Base-by-base conservation (phyloP, 2,888 invertebrate species). In the Drosophila heteroneura region DNA sequence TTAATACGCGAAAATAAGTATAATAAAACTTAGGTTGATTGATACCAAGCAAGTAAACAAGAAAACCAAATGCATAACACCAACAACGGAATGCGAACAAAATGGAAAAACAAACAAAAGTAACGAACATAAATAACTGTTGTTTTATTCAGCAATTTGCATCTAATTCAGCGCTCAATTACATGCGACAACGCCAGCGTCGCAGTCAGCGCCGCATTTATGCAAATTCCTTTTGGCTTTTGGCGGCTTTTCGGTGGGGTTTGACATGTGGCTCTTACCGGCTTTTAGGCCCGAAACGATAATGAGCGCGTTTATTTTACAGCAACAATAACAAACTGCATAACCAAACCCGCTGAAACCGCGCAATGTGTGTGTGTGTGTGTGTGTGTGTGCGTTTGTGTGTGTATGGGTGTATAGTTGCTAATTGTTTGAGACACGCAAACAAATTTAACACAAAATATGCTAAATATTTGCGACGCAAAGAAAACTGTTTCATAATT, bases 381-480 rank as follows among this genome's bases (percentile, higher is more conserved):
- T 73, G 70, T 62, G 54, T 60, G 66, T 71, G 70, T 61, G 54
- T 16, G 47, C 12, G 12, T 3, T 6, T 67, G 44, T 60, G 65
- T 71, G 39, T 63, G 37, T 47, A 58, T 58, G 70, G 67, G 67
- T 74, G 64, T 65, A 67, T 30, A 71, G 69, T 66, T 85, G 77
- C 86, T 89, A 90, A 90, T 89, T 90, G 90, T 90, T 90, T 89
- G 90, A 83, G 89, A 82, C 89, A 90, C 81, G 90, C 90, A 88
- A 90, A 90, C 88, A 89, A 80, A 86, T 86, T 89, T 82, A 76
- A 78, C 87, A 76, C 82, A 82, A 83, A 90, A 81, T 83, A 88
- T 85, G 84, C 85, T 83, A 85, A 85, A 81, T 70, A 84, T 81
- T 79, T 71, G 71, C 70, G 44, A 72, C 52, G 58, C 63, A 70